phyloP scores from a whole-genome alignment of 2,797 vertebrate genomes.

The Leptatherina wallacei region DNA sequence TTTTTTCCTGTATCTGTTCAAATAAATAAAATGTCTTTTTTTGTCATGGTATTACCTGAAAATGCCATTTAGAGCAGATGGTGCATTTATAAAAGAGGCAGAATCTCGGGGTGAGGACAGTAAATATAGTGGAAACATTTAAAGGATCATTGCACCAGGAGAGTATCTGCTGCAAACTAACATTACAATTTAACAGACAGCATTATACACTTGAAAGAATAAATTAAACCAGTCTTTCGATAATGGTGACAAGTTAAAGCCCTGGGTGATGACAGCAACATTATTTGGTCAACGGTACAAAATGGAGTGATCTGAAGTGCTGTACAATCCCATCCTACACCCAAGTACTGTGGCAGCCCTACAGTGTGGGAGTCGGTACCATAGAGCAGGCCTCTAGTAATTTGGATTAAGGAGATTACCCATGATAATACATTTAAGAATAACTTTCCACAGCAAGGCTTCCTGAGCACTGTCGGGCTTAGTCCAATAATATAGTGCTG shows the following conservation, averaged over 20 bases:
- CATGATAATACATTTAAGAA: slow-evolving; percentile 81
- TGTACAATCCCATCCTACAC: slow-evolving; percentile 37
- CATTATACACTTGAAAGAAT: neutral
- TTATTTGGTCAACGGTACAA: slow-evolving; percentile 25
- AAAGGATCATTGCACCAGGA: slow-evolving; percentile 4
- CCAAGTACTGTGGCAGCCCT: slow-evolving; percentile 47
- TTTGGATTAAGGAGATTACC: slow-evolving; percentile 82
- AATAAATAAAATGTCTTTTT: neutral
- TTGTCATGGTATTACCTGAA: slow-evolving; percentile 3
- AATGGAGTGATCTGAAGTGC: slow-evolving; percentile 34
- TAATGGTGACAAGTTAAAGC: slow-evolving; percentile 20
- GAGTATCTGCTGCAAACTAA: neutral
- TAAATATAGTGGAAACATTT: neutral
- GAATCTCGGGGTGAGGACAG: neutral
- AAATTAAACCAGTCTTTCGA: slow-evolving; percentile 22
- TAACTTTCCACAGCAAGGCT: slow-evolving; percentile 71
- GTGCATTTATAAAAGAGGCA: neutral
- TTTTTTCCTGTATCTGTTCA: neutral
- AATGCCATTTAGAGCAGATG: neutral
- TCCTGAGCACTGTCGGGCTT: slow-evolving; percentile 52
- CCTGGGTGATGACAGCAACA: slow-evolving; percentile 10
- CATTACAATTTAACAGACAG: neutral
- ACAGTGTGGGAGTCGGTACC: slow-evolving; percentile 46
- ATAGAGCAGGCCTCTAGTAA: slow-evolving; percentile 67
- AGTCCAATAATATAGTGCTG: slow-evolving; percentile 42